A percentile compares a stretch with the other conserved stretches of the same genome.
These are phyloP conservation scores for Philopedon plagiatum DNA, from an alignment of 2,888 invertebrate species.

Conservation along the genomic window DNA sequence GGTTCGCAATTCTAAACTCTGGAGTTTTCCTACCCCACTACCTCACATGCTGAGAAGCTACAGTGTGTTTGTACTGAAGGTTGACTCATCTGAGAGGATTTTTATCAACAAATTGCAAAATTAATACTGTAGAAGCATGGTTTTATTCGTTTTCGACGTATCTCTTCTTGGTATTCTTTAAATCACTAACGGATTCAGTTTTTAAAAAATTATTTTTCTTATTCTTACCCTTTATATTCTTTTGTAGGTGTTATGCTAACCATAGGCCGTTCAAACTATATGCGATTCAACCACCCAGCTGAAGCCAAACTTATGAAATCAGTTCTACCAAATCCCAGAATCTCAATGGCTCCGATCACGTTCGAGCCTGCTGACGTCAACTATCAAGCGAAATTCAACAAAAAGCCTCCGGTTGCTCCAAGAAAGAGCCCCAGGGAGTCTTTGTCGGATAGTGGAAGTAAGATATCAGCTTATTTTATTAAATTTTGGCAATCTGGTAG, in stretches of 20 bases:
- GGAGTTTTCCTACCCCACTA: too few relatives aligned
- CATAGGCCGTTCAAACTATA: slow-evolving; percentile 91
- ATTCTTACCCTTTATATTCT: slow-evolving; percentile 46
- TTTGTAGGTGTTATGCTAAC: slow-evolving; percentile 89
- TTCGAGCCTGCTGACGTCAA: slow-evolving; percentile 69
- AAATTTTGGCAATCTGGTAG: background rate
- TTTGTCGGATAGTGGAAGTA: slow-evolving; percentile 68
- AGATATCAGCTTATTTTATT: too few relatives aligned
- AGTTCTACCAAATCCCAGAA: slow-evolving; percentile 82
- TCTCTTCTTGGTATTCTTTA: too few relatives aligned
- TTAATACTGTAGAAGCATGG: too few relatives aligned
- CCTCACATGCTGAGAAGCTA: too few relatives aligned
- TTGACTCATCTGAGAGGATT: too few relatives aligned
- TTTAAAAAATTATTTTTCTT: too few relatives aligned
- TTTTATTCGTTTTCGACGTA: too few relatives aligned
- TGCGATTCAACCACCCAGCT: slow-evolving; percentile 93
- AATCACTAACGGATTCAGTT: too few relatives aligned
- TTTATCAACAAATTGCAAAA: too few relatives aligned
- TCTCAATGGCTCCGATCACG: slow-evolving; percentile 85
- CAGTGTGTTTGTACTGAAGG: too few relatives aligned
- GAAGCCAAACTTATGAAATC: slow-evolving; percentile 91
- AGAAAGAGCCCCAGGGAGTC: slow-evolving; percentile 70
- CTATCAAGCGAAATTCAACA: slow-evolving; percentile 68
- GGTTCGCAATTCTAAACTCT: too few relatives aligned
- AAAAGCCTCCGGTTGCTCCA: slow-evolving; percentile 78